phyloP scores from a whole-genome alignment of 2,797 vertebrate genomes.

The Cottoperca gobio region DNA sequence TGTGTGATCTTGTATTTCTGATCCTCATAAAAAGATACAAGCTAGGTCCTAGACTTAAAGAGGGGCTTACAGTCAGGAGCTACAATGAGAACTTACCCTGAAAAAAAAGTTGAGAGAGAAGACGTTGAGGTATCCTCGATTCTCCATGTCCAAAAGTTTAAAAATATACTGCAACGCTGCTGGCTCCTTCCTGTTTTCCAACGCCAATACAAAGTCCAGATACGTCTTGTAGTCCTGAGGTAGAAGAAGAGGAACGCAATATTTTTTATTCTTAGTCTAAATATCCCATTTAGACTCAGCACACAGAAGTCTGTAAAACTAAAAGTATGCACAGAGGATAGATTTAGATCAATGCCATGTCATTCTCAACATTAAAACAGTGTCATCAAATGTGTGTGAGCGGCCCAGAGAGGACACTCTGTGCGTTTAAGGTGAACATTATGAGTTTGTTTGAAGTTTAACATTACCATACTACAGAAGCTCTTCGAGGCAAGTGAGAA shows the following conservation, averaged over 20 bases:
- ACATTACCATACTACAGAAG: too few species aligned
- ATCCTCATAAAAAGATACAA: background rate
- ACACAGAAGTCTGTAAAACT: too few species aligned
- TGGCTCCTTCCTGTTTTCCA: conserved; percentile 99
- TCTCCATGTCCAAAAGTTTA: conserved; percentile 98
- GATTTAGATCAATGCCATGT: background rate
- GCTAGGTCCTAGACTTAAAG: background rate
- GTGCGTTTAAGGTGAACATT: conserved; percentile 8
- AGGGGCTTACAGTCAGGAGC: background rate
- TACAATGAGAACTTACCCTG: conserved; percentile 83
- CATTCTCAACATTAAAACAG: background rate
- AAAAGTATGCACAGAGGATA: background rate
- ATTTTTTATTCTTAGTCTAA: background rate
- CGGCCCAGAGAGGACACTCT: background rate
- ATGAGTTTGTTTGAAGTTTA: conserved; percentile 8
- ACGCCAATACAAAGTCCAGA: conserved; percentile 96
- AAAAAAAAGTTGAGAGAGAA: conserved; percentile 99
- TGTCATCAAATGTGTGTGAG: background rate
- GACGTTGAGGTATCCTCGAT: conserved; percentile 95
- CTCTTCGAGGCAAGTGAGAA: too few species aligned
- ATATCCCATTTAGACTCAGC: background rate
- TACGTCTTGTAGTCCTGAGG: conserved; percentile 98
- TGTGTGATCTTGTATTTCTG: background rate
- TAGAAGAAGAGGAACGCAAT: background rate
- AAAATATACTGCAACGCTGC: conserved; percentile 98